Conservation (phyloP, 2,797 vertebrate genomes). For the Characodon lateralis region DNA sequence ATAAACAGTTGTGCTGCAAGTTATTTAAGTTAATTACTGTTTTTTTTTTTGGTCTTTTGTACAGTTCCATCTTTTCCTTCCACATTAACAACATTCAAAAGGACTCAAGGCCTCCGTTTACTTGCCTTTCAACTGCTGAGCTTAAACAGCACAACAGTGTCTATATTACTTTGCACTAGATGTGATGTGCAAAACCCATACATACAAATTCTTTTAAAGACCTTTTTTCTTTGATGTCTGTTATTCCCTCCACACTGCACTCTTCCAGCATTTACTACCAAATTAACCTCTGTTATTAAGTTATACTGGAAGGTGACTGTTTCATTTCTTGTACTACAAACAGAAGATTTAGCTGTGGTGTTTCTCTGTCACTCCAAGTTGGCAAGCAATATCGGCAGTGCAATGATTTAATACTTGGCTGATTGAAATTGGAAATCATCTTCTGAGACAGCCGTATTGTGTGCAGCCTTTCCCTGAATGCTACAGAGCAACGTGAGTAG, state of each 20-base stretch:
- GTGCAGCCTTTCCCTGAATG: conserved; percentile 61
- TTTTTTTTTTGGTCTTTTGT: conserved; percentile 27
- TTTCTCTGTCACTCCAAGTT: conserved; percentile 62
- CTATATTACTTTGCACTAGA: conserved; percentile 49
- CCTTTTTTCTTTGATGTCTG: conserved; percentile 59
- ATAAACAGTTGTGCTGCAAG: conserved; percentile 10
- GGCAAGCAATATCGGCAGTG: conserved; percentile 66
- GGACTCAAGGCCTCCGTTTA: conserved; percentile 6
- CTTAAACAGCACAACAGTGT: conserved; percentile 46
- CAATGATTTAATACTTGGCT: conserved; percentile 70
- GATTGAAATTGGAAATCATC: conserved; percentile 78
- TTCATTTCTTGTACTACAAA: conserved; percentile 65
- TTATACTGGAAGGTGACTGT: conserved; percentile 61
- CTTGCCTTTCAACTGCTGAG: conserved; percentile 34
- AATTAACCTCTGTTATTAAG: conserved; percentile 75
- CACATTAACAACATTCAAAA: conserved; percentile 33
- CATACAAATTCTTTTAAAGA: conserved; percentile 58
- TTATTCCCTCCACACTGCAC: conserved; percentile 19
- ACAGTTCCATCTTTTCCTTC: conserved; percentile 21
- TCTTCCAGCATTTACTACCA: conserved; percentile 49
- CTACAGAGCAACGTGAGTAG: conserved; percentile 51
- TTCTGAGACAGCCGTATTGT: conserved; percentile 60
- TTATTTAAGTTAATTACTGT: conserved; percentile 20
- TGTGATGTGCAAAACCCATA: conserved; percentile 41
- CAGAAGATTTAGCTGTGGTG: conserved; percentile 60